Evolutionary conservation across 2,113 vertebrate species (phyloP), one percentile per base, ranked within the genome.

Genomic region (Dendrocopos noguchii): DNA sequence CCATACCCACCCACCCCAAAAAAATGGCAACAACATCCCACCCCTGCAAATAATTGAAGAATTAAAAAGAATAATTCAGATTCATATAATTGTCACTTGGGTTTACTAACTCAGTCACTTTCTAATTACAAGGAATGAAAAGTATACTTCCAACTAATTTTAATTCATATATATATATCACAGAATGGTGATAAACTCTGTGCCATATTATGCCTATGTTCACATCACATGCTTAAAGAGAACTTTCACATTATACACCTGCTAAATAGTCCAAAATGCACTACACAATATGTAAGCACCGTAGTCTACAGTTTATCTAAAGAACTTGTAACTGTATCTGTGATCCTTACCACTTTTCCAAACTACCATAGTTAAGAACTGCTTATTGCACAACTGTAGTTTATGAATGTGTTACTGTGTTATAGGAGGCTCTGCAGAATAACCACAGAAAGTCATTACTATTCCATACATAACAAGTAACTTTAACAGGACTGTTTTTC

Each of bases 381-480:
- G 3, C 28, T 89, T 84, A 42, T 76, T 79, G 60, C 15, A 64
- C 12, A 39, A n/a, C 20, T 28, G 20, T 66, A 29, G 3, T 80
- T 92, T 57, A 53, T 77, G 25, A 89, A 68, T 77, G 25, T 57
- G 27, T 33, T 63, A 60, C n/a, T 80, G 70, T 42, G 77, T 71
- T 64, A 67, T 24, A 61, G 27, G 14, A 47, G 6, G 11, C 64
- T 91, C 29, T 89, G 44, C 36, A 80, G 29, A 9, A 55, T 74
- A 89, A 83, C 31, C n/a, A 44, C 31, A 56, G 56, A 84, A 84
- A 89, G 16, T 55, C n/a, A 83, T 91, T 93, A 74, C 64, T 89
- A 87, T 92, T 92, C 87, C 44, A 73, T 60, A 72, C 36, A 57
- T 85, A 52, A 34, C 46, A 74, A 91, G 39, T 71, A 66, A 73